A percentile compares a stretch with the other conserved stretches of the same genome.
These are phyloP conservation scores for Progne subis DNA, from an alignment of 2,113 vertebrate species.

Conservation along the genomic window DNA sequence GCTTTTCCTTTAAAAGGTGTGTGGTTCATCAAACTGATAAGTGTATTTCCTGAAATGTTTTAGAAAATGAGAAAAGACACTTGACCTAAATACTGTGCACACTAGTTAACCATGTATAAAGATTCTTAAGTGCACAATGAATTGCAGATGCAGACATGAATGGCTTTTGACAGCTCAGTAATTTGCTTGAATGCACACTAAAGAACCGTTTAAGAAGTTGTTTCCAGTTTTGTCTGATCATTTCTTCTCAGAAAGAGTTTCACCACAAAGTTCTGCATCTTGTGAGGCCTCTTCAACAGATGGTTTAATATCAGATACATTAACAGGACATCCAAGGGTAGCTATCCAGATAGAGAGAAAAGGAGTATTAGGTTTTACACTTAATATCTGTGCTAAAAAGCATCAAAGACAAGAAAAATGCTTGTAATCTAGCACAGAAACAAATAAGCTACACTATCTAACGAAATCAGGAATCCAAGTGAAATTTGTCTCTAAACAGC, in stretches of 20 bases:
- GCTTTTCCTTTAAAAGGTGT: constrained; percentile 32
- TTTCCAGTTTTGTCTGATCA: constrained; percentile 41
- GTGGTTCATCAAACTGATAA: constrained; percentile 18
- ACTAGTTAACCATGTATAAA: neutral
- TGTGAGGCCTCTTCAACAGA: constrained; percentile 22
- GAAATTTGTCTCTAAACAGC: neutral
- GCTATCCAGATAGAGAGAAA: constrained; percentile 41
- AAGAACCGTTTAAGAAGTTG: neutral
- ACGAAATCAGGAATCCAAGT: neutral
- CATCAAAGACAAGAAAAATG: neutral
- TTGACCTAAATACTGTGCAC: constrained; percentile 27
- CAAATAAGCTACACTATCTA: neutral
- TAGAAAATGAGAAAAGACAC: constrained; percentile 29
- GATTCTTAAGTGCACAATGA: neutral
- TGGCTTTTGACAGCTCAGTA: constrained; percentile 33
- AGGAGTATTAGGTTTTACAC: neutral
- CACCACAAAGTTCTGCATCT: neutral
- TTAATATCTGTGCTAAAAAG: neutral
- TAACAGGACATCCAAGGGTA: constrained; percentile 43
- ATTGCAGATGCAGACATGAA: neutral
- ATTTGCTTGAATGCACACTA: constrained; percentile 11
- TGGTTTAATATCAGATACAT: constrained; percentile 6
- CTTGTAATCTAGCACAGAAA: neutral
- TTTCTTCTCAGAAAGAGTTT: constrained; percentile 59
- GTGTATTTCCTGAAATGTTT: constrained; percentile 41